A percentile compares a stretch with the other conserved stretches of the same genome.
Conservation (phyloP, 2,888 invertebrate genomes). For the Conistra vaccinii region DNA sequence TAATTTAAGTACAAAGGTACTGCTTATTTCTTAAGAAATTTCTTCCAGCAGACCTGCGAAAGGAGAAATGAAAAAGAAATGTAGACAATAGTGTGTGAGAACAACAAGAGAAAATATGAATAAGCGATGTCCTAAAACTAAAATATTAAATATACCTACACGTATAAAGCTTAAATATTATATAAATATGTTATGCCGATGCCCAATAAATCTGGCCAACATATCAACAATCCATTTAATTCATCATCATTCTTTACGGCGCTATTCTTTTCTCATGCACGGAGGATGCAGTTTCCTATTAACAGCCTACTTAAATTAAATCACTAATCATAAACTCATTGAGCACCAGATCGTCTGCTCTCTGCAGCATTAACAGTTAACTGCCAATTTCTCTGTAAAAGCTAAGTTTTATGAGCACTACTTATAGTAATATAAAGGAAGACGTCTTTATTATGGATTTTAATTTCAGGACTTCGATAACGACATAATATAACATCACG, state of each 20-base stretch:
- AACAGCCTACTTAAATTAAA: slow-evolving; percentile 23
- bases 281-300: not conserved
- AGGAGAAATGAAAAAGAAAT: too few species aligned
- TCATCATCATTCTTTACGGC: not conserved
- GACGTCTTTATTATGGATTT: not conserved
- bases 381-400: slow-evolving; percentile 28
- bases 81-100: too few species aligned
- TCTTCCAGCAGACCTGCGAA: too few species aligned
- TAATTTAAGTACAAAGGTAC: too few species aligned
- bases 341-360: slow-evolving; percentile 8
- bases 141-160: too few species aligned
- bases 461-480: not conserved
- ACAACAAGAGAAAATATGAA: too few species aligned
- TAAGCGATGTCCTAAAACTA: too few species aligned
- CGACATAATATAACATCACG: too few species aligned
- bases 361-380: slow-evolving; percentile 15
- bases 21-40: too few species aligned
- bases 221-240: not conserved
- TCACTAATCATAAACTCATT: slow-evolving; percentile 26
- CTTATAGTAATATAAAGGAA: slow-evolving; percentile 20
- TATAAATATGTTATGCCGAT: too few species aligned
- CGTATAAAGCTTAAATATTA: too few species aligned
- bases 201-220: not conserved
- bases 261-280: not conserved
- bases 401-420: slow-evolving; percentile 27